These are phyloP conservation scores for Kradibia gibbosae DNA, from an alignment of 1,140 invertebrate species.

Conservation along the genomic window DNA sequence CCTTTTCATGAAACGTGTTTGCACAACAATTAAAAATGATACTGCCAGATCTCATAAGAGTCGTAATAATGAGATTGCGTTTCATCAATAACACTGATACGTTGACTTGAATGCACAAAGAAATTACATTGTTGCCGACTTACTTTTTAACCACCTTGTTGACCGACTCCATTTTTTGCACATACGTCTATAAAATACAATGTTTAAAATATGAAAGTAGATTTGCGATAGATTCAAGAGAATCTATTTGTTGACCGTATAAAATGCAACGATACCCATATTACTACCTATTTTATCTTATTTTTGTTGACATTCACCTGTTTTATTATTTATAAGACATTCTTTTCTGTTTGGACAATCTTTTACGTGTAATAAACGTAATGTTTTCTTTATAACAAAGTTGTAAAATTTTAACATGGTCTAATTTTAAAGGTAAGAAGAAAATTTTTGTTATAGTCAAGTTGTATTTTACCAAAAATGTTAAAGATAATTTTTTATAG, in stretches of 20 bases:
- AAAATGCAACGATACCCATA: too few species aligned
- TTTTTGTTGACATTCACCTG: too few species aligned
- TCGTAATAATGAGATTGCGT: background rate
- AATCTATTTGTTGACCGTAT: too few species aligned
- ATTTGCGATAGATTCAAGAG: too few species aligned
- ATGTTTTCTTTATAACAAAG: too few species aligned
- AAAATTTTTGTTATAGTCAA: background rate
- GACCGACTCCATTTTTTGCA: background rate
- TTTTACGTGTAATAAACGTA: too few species aligned
- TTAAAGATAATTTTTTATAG: slow-evolving; percentile 13
- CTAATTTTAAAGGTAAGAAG: background rate
- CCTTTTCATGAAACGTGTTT: background rate
- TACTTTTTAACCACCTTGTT: background rate
- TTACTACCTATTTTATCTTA: too few species aligned
- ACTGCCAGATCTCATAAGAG: background rate
- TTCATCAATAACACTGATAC: background rate
- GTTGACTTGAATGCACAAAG: background rate
- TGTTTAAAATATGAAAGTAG: background rate
- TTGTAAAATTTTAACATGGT: background rate
- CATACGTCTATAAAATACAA: background rate
- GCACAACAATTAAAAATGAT: slow-evolving; percentile 31
- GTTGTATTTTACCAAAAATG: too few species aligned
- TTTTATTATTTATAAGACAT: too few species aligned
- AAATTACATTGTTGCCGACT: background rate
- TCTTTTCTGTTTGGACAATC: too few species aligned